Percentiles rank a stretch among this genome's conserved stretches.
Evolutionary conservation across 2,113 vertebrate species (phyloP).

Genomic region (Cebus imitator): DNA sequence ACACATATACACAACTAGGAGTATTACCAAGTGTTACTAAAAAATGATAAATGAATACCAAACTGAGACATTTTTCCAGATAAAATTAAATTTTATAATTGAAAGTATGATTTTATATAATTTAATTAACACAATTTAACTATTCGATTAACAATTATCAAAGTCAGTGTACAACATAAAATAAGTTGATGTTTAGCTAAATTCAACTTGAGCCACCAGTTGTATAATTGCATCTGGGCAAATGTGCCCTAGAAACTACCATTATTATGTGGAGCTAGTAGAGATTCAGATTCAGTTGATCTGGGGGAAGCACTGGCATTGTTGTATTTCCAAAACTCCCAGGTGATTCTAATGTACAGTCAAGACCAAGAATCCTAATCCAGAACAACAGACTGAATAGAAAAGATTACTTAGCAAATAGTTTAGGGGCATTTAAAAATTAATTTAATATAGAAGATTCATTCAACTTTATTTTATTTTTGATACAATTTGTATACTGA

Average conservation of each 20-base stretch:
- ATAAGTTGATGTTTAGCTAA: conserved; percentile 14
- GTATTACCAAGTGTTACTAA: not conserved
- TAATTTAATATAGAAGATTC: not conserved
- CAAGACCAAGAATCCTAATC: not conserved
- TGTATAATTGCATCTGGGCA: not conserved
- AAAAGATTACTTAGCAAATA: not conserved
- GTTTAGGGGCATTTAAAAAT: not conserved
- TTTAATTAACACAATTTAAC: not conserved
- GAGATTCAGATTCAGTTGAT: not conserved
- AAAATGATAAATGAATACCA: not conserved
- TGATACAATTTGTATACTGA: not conserved
- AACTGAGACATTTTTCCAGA: not conserved
- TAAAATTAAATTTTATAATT: not conserved
- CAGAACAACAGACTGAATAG: not conserved
- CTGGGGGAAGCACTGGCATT: not conserved
- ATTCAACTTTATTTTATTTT: not conserved
- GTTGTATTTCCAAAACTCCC: not conserved
- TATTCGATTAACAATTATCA: not conserved
- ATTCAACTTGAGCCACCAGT: not conserved
- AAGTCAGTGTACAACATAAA: not conserved
- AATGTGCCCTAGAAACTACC: not conserved
- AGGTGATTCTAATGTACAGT: not conserved
- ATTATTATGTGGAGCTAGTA: not conserved
- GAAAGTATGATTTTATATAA: not conserved
- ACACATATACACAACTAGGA: too few relatives aligned